Conservation (phyloP, 2,888 invertebrate species). For the Nowickia ferox region DNA sequence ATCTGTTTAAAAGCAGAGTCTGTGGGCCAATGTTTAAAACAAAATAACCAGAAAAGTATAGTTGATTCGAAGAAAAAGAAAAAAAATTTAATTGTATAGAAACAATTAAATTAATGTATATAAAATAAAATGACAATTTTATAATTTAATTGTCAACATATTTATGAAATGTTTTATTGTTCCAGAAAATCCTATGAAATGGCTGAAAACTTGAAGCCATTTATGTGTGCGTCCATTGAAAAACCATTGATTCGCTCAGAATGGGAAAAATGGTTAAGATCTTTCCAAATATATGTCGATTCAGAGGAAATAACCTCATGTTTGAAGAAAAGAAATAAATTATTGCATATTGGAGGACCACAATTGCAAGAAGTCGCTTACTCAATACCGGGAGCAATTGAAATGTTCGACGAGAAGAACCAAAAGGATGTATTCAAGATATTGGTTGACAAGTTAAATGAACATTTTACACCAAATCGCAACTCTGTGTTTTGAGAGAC, state of each 20-base stretch:
- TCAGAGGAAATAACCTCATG: constrained; percentile 58
- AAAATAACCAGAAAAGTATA: constrained; percentile 25
- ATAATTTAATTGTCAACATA: constrained; percentile 37
- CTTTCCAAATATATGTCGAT: constrained; percentile 56
- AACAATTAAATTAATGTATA: constrained; percentile 18
- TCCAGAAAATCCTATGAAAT: constrained; percentile 36
- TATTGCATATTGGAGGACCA: constrained; percentile 44
- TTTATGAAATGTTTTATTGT: constrained; percentile 28
- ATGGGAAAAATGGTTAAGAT: constrained; percentile 61
- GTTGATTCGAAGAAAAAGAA: constrained; percentile 6
- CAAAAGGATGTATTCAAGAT: constrained; percentile 55
- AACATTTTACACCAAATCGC: constrained; percentile 48
- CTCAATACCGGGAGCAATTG: constrained; percentile 52
- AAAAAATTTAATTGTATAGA: constrained; percentile 14
- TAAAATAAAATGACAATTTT: constrained; percentile 36
- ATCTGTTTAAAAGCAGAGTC: constrained; percentile 33
- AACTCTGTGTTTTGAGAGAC: constrained; percentile 50
- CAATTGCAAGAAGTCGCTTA: constrained; percentile 60
- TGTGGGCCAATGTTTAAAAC: constrained; percentile 26
- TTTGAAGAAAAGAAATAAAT: constrained; percentile 54
- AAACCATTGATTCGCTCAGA: constrained; percentile 53
- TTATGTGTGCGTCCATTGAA: constrained; percentile 54
- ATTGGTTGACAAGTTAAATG: constrained; percentile 39
- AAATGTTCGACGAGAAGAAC: constrained; percentile 42
- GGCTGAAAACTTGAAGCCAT: constrained; percentile 55